phyloP scores from a whole-genome alignment of 1,140 invertebrate species.

The Tribolium madens region DNA sequence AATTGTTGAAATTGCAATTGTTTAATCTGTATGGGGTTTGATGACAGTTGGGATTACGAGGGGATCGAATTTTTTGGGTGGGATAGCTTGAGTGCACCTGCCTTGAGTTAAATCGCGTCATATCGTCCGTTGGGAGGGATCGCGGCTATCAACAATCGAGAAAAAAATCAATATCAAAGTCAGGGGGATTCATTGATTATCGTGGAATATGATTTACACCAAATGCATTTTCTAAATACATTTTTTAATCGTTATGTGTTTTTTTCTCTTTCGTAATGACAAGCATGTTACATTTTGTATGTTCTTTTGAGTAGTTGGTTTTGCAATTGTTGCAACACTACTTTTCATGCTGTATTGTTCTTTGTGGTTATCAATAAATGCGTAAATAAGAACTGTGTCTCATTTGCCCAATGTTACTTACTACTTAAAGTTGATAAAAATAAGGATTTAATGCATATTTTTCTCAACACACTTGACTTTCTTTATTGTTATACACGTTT shows the following conservation, averaged over 20 bases:
- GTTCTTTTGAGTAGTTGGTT: not conserved
- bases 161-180: constrained; percentile 13
- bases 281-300: not conserved
- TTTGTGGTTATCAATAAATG: constrained; percentile 22
- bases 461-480: too few relatives aligned
- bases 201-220: constrained; percentile 13
- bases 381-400: not conserved
- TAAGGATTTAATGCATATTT: too few relatives aligned
- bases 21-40: constrained; percentile 62
- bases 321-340: too few relatives aligned
- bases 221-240: constrained; percentile 2
- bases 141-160: constrained; percentile 37
- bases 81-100: constrained; percentile 63
- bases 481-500: too few relatives aligned
- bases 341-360: constrained; percentile 13
- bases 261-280: constrained; percentile 1
- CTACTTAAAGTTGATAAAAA: too few relatives aligned
- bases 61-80: constrained; percentile 56
- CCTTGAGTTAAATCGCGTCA: constrained; percentile 53
- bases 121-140: constrained; percentile 46
- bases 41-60: constrained; percentile 48
- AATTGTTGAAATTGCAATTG: constrained; percentile 59
- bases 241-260: constrained; percentile 15
- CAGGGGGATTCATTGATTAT: constrained; percentile 18
- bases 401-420: not conserved